Percentiles rank a stretch among this genome's conserved stretches.
Evolutionary conservation across 2,113 vertebrate genomes (phyloP).

Genomic region (Neomonachus schauinslandi): DNA sequence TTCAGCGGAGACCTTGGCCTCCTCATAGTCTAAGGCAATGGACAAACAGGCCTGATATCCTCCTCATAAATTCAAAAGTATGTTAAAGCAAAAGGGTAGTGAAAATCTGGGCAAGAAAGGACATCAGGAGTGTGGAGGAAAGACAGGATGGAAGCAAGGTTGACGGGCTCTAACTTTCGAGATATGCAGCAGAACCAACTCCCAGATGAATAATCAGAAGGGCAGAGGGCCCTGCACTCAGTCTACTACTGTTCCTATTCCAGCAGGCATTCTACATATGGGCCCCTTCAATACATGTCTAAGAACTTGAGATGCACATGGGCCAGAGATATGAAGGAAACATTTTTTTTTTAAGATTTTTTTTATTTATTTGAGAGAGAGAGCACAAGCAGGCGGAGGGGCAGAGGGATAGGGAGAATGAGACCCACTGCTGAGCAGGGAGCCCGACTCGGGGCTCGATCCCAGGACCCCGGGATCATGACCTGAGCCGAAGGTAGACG

Average conservation of each 20-base stretch:
- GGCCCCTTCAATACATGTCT: neutral
- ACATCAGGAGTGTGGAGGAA: neutral
- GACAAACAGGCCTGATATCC: neutral
- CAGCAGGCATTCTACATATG: neutral
- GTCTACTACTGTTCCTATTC: neutral
- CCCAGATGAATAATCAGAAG: neutral
- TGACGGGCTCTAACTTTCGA: neutral
- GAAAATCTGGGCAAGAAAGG: neutral
- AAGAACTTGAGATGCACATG: neutral
- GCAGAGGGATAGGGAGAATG: too few species aligned
- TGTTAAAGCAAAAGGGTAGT: neutral
- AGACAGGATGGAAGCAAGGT: neutral
- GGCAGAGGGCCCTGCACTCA: neutral
- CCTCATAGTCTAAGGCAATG: neutral
- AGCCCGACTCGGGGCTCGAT: too few species aligned
- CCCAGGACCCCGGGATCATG: too few species aligned
- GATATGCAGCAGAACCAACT: neutral
- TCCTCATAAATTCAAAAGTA: constrained; percentile 3
- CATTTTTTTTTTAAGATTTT: too few species aligned
- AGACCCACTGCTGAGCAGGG: too few species aligned
- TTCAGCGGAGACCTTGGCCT: neutral
- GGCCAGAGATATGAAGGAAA: neutral
- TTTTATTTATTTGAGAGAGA: too few species aligned
- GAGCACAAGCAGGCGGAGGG: too few species aligned
- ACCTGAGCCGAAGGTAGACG: too few species aligned